Conservation (phyloP, 2,888 invertebrate genomes). For the Lomographa bimaculata region DNA sequence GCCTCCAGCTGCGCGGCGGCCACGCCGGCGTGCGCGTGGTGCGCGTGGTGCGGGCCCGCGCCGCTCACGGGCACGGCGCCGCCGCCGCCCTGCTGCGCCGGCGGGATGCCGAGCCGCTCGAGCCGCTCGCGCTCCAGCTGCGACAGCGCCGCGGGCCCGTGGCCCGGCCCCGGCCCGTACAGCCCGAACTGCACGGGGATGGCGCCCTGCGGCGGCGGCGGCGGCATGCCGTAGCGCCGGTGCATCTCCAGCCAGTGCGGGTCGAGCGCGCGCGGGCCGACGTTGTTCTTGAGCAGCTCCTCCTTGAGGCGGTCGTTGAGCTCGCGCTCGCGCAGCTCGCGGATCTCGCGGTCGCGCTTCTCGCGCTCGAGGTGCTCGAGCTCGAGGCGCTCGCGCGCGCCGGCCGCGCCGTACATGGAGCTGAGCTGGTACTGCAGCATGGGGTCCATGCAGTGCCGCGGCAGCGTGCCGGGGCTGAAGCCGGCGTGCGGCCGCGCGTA, state of each 20-base stretch:
- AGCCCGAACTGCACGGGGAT: conserved; percentile 89
- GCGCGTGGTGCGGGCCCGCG: conserved; percentile 75
- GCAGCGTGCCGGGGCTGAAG: conserved; percentile 86
- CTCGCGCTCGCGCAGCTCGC: conserved; percentile 91
- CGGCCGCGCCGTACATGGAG: conserved; percentile 91
- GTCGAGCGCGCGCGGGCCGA: conserved; percentile 87
- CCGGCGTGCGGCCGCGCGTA: conserved; percentile 97
- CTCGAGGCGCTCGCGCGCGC: conserved; percentile 84
- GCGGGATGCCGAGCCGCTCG: conserved; percentile 91
- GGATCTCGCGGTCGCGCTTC: conserved; percentile 89
- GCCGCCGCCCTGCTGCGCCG: conserved; percentile 78
- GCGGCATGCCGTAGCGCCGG: conserved; percentile 87
- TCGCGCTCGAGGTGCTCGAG: conserved; percentile 88
- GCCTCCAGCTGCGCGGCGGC: conserved; percentile 87
- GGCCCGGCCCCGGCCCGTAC: conserved; percentile 92
- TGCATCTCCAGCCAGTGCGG: conserved; percentile 96
- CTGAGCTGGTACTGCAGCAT: conserved; percentile 92
- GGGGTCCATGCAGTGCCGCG: conserved; percentile 91
- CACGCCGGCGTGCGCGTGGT: conserved; percentile 78
- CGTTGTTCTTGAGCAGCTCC: conserved; percentile 90
- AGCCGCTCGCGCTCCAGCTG: conserved; percentile 95
- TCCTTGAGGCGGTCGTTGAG: conserved; percentile 94
- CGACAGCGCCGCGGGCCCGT: conserved; percentile 86
- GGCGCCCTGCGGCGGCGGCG: conserved; percentile 85
- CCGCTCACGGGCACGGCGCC: conserved; percentile 79